Conservation (phyloP, 53 echinoderm and acorn worm species). For the Apostichopus leukothele region DNA sequence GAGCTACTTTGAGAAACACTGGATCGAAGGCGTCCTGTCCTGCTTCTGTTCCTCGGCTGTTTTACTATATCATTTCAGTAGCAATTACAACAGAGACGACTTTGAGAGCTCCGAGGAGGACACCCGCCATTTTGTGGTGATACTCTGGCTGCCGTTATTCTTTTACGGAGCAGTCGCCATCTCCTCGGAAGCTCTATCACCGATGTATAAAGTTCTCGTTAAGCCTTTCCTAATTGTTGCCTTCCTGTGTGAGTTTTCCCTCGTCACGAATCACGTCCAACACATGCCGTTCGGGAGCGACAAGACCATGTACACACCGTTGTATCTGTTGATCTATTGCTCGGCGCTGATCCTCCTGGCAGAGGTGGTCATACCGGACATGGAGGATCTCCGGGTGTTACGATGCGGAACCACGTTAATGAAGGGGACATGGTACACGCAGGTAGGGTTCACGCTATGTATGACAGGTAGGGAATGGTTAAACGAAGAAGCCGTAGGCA, state of each 20-base stretch:
- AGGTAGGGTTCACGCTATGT: slow-evolving; percentile 79
- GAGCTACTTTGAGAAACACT: slow-evolving; percentile 63
- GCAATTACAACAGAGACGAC: slow-evolving; percentile 37
- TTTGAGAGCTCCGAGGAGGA: slow-evolving; percentile 40
- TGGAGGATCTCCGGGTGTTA: slow-evolving; percentile 60
- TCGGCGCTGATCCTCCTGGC: slow-evolving; percentile 66
- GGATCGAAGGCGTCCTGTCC: slow-evolving; percentile 62
- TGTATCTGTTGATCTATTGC: slow-evolving; percentile 60
- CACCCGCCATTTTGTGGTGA: slow-evolving; percentile 46
- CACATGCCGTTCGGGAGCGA: slow-evolving; percentile 62
- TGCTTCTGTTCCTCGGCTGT: slow-evolving; percentile 62
- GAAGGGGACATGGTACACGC: slow-evolving; percentile 80
- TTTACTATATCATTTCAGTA: slow-evolving; percentile 58
- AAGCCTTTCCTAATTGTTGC: slow-evolving; percentile 71
- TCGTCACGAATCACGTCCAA: slow-evolving; percentile 63
- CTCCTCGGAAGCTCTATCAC: slow-evolving; percentile 46
- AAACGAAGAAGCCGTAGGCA: slow-evolving; percentile 67
- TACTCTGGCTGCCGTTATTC: slow-evolving; percentile 60
- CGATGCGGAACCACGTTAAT: slow-evolving; percentile 74
- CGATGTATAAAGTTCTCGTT: slow-evolving; percentile 40
- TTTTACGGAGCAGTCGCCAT: slow-evolving; percentile 58
- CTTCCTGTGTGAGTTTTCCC: slow-evolving; percentile 73
- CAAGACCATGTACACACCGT: slow-evolving; percentile 86
- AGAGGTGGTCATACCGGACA: slow-evolving; percentile 61
- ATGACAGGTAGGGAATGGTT: slow-evolving; percentile 86